phyloP scores from a whole-genome alignment of 2,113 vertebrate species.

The Callocephalon fimbriatum region DNA sequence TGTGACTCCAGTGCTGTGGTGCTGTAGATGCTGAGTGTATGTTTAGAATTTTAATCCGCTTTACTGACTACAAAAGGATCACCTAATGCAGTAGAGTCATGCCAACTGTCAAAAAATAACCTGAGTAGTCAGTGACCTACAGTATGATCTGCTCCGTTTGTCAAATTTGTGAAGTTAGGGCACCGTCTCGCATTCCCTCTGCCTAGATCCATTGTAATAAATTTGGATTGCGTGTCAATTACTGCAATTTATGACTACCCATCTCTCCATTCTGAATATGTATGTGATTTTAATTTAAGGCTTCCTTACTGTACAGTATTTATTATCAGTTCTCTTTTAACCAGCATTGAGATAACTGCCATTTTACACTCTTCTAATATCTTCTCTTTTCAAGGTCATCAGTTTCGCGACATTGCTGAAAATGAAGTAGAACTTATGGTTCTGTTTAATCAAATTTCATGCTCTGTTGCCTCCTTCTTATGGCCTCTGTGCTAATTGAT shows the following conservation, averaged over 20 bases:
- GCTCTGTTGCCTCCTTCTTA: conserved; percentile 78
- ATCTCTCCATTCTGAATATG: conserved; percentile 64
- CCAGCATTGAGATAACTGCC: conserved; percentile 43
- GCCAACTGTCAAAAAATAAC: conserved; percentile 32
- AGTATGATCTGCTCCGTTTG: conserved; percentile 10
- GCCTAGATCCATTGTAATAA: conserved; percentile 71
- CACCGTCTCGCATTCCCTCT: conserved; percentile 39
- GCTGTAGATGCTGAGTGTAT: background rate
- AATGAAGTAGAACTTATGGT: conserved; percentile 77
- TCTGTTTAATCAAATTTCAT: conserved; percentile 84
- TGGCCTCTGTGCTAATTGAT: conserved; percentile 83
- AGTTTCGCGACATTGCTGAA: conserved; percentile 64
- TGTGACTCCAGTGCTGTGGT: background rate
- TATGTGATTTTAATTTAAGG: conserved; percentile 74
- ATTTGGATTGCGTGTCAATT: conserved; percentile 76
- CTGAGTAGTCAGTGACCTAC: conserved; percentile 24
- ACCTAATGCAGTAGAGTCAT: background rate
- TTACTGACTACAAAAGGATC: background rate
- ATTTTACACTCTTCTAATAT: conserved; percentile 60
- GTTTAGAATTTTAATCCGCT: background rate
- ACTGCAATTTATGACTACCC: conserved; percentile 71
- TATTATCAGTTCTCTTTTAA: conserved; percentile 65
- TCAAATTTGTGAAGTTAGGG: conserved; percentile 68
- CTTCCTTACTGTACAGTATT: conserved; percentile 65
- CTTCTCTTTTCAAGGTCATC: conserved; percentile 79